Percentiles rank a stretch among this genome's conserved stretches.
phyloP scores from a whole-genome alignment of 1,140 invertebrate species.

The Magallana ariakensis region DNA sequence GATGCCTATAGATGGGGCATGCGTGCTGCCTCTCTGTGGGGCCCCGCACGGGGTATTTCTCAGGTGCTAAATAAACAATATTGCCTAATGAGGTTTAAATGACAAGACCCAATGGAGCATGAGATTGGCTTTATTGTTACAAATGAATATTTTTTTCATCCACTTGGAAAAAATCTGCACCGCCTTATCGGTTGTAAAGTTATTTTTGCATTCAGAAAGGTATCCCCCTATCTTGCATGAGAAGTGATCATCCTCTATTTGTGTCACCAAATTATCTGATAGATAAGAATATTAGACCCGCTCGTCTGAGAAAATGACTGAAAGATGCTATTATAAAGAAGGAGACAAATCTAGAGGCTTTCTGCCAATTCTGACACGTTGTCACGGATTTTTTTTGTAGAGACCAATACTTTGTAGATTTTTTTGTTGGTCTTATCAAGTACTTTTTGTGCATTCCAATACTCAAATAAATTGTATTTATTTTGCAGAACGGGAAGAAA shows the following conservation, averaged over 20 bases:
- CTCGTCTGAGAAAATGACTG: background rate
- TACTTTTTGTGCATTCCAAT: conserved; percentile 5
- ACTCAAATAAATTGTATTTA: conserved; percentile 33
- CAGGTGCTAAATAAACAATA: conserved; percentile 46
- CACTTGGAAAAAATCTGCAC: conserved; percentile 24
- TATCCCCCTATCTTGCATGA: conserved; percentile 36
- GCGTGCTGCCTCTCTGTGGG: conserved; percentile 52
- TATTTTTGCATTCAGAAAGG: conserved; percentile 3
- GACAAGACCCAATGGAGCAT: conserved; percentile 36
- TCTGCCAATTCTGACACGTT: background rate
- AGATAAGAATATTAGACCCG: conserved; percentile 21
- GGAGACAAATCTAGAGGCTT: background rate
- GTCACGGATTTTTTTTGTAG: background rate
- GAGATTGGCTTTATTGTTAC: conserved; percentile 29
- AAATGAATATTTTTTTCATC: conserved; percentile 24
- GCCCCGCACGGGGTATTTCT: background rate
- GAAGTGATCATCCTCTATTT: conserved; percentile 27
- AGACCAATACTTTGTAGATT: background rate
- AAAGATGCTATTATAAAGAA: conserved; percentile 36
- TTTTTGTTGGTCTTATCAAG: background rate
- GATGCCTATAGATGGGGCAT: conserved; percentile 53
- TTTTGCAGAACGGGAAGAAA: conserved; percentile 29
- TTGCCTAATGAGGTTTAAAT: conserved; percentile 48
- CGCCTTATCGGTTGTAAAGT: conserved; percentile 38
- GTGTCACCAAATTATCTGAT: conserved; percentile 38